Base-by-base conservation (phyloP, 2,797 vertebrate species). In the Danio choprae region DNA sequence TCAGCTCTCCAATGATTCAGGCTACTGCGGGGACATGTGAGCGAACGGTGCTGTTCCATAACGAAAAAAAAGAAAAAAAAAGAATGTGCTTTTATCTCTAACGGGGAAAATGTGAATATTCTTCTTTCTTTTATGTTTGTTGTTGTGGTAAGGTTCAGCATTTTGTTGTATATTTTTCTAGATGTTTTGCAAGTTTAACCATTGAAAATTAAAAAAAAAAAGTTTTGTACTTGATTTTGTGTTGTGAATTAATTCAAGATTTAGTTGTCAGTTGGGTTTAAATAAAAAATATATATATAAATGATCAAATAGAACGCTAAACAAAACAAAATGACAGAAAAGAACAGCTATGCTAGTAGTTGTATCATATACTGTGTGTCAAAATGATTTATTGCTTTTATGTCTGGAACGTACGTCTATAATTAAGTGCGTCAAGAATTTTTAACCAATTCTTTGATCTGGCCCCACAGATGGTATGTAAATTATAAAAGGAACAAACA, bases 1-100 rank as follows among this genome's bases (percentile, higher is more conserved):
- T 40, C 97, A 97, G 22, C 94, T 99, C 85, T 95, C 97, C 8
- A 97, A 97, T 81, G 98, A 98, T 92, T 97, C 97, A 0, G 95
- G 97, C 85, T 99, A 98, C 92, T 98, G 97, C 74, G 98, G 97
- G 60, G 94, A 95, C 55, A 88, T 91, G 81, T 95, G 79, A 89
- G 51, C 65, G 87, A 64, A 63, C 48, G 89, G 90, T 85, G 64
- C 48, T 62, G 68, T 40, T 29, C 7, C 88, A 88, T 90, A 88
- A 87, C 80, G 88, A 88, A 58, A 43, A 67, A 29, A 29, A 29
- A n/a, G n/a, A n/a, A 29, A 29, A 72, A 73, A 88, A 87, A 90
- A 90, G 93, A 94, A 94, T 93, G 92, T 94, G 92, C 89, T 91
- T 92, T 91, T 87, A 82, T 87, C 78, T 72, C 78, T 71, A 55